Conservation (phyloP, 1,140 invertebrate genomes). For the Drosophila malerkotliana region DNA sequence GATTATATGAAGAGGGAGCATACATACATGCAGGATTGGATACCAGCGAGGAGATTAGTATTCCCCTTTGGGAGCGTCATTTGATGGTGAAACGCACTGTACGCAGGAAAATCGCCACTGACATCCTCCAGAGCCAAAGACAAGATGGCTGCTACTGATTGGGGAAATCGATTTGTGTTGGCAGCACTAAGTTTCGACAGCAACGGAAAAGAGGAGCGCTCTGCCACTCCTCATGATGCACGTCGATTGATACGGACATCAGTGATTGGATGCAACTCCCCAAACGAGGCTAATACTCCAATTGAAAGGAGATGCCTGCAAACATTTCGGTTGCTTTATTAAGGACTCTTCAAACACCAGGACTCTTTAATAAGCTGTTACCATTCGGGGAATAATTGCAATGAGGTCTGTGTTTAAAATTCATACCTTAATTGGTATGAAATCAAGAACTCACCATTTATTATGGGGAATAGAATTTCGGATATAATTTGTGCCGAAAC, state of each 20-base stretch:
- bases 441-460: too few species aligned
- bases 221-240: conserved; percentile 17
- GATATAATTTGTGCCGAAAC: too few species aligned
- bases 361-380: not conserved
- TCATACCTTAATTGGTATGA: too few species aligned
- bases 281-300: conserved; percentile 4
- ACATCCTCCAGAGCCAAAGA: conserved; percentile 24
- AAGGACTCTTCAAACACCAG: not conserved
- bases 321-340: not conserved
- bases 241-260: conserved; percentile 1
- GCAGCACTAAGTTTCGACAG: not conserved
- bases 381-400: not conserved
- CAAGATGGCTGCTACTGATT: conserved; percentile 40
- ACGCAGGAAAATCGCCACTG: conserved; percentile 24
- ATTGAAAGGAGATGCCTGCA: not conserved
- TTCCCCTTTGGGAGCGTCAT: conserved; percentile 1
- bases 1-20: conserved; percentile 7
- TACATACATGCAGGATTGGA: not conserved
- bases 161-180: conserved; percentile 39
- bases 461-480: too few species aligned
- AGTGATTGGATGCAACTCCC: conserved; percentile 8
- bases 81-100: not conserved
- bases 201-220: not conserved
- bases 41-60: conserved; percentile 16
- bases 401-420: too few species aligned